These are phyloP conservation scores for Ormyrus labotus DNA, from an alignment of 2,888 invertebrate genomes.

Conservation along the genomic window DNA sequence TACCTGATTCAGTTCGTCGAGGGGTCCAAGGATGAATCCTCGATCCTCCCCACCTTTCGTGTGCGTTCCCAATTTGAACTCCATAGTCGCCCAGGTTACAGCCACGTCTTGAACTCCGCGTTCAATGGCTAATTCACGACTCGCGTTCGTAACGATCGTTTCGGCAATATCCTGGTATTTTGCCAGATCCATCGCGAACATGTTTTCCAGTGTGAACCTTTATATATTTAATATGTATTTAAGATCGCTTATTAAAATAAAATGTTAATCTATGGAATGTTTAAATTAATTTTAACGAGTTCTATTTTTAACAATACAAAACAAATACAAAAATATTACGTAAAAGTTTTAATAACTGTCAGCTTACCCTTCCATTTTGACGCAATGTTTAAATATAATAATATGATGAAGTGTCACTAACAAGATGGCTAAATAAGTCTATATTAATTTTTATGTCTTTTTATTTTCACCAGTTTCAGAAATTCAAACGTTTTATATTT, in stretches of 20 bases:
- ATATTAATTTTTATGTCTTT: too few relatives aligned
- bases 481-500: too few relatives aligned
- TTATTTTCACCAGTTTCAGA: too few relatives aligned
- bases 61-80: slow-evolving; percentile 82
- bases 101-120: slow-evolving; percentile 90
- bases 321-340: neutral
- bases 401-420: too few relatives aligned
- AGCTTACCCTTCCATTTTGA: slow-evolving; percentile 58
- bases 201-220: slow-evolving; percentile 92
- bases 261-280: neutral
- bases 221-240: neutral
- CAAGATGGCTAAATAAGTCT: too few relatives aligned
- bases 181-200: slow-evolving; percentile 95
- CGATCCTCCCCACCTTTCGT: slow-evolving; percentile 84
- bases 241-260: neutral
- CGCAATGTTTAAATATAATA: too few relatives aligned
- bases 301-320: neutral
- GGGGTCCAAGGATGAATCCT: slow-evolving; percentile 87
- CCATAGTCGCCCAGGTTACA: slow-evolving; percentile 83
- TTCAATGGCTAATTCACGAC: slow-evolving; percentile 94
- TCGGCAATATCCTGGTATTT: slow-evolving; percentile 90
- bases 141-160: slow-evolving; percentile 90
- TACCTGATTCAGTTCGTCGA: slow-evolving; percentile 88
- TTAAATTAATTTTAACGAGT: neutral
- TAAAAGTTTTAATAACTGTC: neutral